Conservation (phyloP, 2,113 vertebrate species). For the Psephotus haematonotus region DNA sequence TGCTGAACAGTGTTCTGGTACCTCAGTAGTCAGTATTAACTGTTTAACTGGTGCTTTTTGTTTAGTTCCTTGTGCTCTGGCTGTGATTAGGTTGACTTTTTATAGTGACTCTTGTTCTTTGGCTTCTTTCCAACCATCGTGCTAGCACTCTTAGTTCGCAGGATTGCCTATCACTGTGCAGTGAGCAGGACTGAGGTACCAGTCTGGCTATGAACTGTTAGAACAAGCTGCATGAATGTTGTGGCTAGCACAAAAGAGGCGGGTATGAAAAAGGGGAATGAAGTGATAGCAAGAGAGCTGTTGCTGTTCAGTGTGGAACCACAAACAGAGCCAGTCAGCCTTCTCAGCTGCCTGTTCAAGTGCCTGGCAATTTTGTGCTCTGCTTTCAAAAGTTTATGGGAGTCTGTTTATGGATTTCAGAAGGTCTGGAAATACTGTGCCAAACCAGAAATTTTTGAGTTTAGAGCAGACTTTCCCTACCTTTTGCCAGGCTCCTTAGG, state of each 20-base stretch:
- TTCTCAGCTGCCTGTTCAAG: neutral
- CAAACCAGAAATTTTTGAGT: neutral
- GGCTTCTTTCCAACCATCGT: neutral
- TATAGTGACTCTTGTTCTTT: neutral
- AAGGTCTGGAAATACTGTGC: neutral
- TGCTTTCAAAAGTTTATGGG: neutral
- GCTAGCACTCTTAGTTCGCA: neutral
- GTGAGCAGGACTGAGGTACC: neutral
- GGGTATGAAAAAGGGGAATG: neutral
- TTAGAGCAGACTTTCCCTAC: neutral
- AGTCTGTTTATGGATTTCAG: neutral
- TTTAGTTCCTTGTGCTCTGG: neutral
- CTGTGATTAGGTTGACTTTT: neutral
- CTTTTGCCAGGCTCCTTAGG: neutral
- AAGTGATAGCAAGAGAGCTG: neutral
- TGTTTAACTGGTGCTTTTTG: neutral
- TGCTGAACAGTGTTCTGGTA: neutral
- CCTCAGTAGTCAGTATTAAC: neutral
- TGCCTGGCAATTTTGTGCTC: neutral
- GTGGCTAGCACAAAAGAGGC: neutral
- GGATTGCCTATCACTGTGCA: neutral
- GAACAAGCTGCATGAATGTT: neutral
- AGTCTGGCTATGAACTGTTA: neutral
- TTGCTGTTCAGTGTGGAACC: neutral
- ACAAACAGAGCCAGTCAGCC: neutral